These are phyloP conservation scores for Takifugu bimaculatus DNA, from an alignment of 2,113 vertebrate genomes.

Conservation along the genomic window DNA sequence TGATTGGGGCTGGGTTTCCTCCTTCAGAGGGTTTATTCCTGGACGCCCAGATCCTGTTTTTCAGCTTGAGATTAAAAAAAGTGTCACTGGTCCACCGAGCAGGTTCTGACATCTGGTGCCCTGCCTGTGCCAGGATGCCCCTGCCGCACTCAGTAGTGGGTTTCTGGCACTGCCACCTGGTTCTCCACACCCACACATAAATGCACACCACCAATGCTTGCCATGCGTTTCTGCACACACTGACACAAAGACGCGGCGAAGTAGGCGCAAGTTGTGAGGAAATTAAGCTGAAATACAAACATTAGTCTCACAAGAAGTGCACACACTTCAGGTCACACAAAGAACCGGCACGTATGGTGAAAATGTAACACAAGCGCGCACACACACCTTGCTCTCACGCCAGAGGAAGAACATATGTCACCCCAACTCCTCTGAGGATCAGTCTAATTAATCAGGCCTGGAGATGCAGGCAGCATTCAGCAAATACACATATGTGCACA, in stretches of 20 bases:
- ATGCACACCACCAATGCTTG: slow-evolving; percentile 1
- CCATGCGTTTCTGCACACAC: neutral
- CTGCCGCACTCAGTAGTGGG: slow-evolving; percentile 59
- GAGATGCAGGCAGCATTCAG: slow-evolving; percentile 53
- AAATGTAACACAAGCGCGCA: slow-evolving; percentile 12
- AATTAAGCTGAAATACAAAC: neutral
- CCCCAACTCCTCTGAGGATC: slow-evolving; percentile 60
- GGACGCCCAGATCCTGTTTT: slow-evolving; percentile 56
- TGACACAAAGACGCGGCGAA: neutral
- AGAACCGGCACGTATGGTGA: slow-evolving; percentile 3
- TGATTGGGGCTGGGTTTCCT: slow-evolving; percentile 13
- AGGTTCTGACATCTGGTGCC: slow-evolving; percentile 79
- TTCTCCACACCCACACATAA: slow-evolving; percentile 37
- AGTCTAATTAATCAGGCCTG: slow-evolving; percentile 69
- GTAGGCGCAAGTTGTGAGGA: slow-evolving; percentile 9
- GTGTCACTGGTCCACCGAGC: slow-evolving; percentile 71
- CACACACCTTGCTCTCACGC: slow-evolving; percentile 47
- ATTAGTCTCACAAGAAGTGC: neutral
- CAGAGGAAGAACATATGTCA: slow-evolving; percentile 68
- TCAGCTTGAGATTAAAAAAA: slow-evolving; percentile 54
- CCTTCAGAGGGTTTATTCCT: slow-evolving; percentile 72
- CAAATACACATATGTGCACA: slow-evolving; percentile 35
- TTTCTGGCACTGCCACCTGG: slow-evolving; percentile 66
- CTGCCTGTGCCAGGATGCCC: slow-evolving; percentile 74
- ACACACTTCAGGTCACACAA: slow-evolving; percentile 17